Evolutionary conservation across 1,140 invertebrate genomes (phyloP).

Genomic region (Eulimnadia texana): DNA sequence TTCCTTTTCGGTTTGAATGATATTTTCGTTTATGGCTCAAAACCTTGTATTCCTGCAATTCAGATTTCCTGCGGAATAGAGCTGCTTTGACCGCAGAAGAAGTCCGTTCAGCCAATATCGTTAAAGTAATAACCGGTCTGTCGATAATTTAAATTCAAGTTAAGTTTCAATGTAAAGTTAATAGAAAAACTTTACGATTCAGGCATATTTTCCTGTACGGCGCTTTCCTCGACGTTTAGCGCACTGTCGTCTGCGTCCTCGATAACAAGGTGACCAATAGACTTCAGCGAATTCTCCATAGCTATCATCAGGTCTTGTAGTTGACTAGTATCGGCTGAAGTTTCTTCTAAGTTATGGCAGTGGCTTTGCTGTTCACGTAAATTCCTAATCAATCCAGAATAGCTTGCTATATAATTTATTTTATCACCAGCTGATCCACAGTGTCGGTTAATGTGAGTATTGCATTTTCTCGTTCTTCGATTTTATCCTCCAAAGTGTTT

Average conservation of each 20-base stretch:
- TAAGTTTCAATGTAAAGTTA: background rate
- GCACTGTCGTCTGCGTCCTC: background rate
- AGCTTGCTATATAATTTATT: background rate
- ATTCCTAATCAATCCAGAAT: background rate
- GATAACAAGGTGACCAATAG: conserved; percentile 6
- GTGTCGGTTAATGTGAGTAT: conserved; percentile 7
- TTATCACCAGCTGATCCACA: conserved; percentile 5
- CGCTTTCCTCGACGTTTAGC: background rate
- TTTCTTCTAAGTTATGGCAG: conserved; percentile 7
- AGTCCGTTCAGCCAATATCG: conserved; percentile 5
- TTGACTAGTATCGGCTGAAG: conserved; percentile 1
- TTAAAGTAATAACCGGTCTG: background rate
- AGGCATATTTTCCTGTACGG: background rate
- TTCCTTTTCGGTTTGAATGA: too few species aligned
- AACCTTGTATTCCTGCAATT: conserved; percentile 3
- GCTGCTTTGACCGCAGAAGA: background rate
- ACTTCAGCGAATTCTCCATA: background rate
- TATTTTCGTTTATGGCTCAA: too few species aligned
- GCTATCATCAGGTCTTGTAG: conserved; percentile 2
- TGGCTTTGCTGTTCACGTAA: conserved; percentile 8
- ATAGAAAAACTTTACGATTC: background rate
- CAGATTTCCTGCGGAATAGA: background rate
- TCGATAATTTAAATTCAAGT: too few species aligned
- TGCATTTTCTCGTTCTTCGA: background rate
- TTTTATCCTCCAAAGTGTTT: background rate